Conservation (phyloP, 2,797 vertebrate species). For the Lithobates sylvaticus region DNA sequence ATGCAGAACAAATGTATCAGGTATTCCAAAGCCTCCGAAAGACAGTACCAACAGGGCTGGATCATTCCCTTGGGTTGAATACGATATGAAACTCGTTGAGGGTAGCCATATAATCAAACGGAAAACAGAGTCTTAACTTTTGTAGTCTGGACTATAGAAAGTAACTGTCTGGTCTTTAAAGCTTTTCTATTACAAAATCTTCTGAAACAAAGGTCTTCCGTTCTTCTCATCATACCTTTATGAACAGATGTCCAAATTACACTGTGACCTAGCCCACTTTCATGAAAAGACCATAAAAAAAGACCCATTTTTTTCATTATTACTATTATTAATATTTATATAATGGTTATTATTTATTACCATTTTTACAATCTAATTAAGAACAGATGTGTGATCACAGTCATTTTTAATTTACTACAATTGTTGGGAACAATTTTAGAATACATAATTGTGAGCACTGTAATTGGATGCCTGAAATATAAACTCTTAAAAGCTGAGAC, state of each 20-base stretch:
- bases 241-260: neutral
- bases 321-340: too few relatives aligned
- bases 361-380: too few relatives aligned
- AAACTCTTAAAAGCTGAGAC: too few relatives aligned
- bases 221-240: constrained; percentile 1
- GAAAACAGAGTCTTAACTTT: constrained; percentile 22
- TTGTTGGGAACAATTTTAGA: too few relatives aligned
- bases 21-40: constrained; percentile 48
- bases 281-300: too few relatives aligned
- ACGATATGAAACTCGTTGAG: constrained; percentile 26
- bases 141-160: constrained; percentile 40
- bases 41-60: constrained; percentile 37
- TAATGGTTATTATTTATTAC: too few relatives aligned
- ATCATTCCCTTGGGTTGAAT: constrained; percentile 42
- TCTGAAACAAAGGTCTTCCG: neutral
- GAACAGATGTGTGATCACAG: too few relatives aligned
- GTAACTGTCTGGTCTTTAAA: constrained; percentile 30
- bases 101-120: constrained; percentile 42
- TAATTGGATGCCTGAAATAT: too few relatives aligned
- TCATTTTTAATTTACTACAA: too few relatives aligned
- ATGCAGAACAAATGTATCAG: constrained; percentile 58
- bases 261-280: neutral
- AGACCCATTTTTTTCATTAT: too few relatives aligned
- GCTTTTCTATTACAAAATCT: constrained; percentile 19
- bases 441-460: too few relatives aligned